Evolutionary conservation across 1,140 invertebrate genomes (phyloP).

Genomic region (Drosophila parvula): DNA sequence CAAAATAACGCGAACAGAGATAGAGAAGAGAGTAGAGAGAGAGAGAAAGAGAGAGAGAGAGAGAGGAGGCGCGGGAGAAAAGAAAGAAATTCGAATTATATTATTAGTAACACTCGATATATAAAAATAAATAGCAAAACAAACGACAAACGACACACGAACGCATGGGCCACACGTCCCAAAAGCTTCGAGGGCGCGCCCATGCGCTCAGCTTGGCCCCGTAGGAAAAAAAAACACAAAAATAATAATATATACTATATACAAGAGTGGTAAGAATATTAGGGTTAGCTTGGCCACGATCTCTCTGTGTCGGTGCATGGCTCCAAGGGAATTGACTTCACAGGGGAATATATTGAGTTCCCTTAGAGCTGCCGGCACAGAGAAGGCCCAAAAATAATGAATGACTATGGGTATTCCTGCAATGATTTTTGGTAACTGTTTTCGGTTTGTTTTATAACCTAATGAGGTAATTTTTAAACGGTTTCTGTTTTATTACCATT

Average conservation of each 20-base stretch:
- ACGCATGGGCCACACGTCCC: conserved; percentile 90
- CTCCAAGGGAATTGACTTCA: conserved; percentile 1
- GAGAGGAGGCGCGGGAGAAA: conserved; percentile 54
- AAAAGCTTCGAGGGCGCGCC: conserved; percentile 85
- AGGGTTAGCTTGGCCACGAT: conserved; percentile 50
- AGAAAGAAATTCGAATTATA: conserved; percentile 76
- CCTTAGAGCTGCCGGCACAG: conserved; percentile 12
- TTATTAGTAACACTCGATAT: conserved; percentile 76
- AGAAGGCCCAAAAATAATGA: conserved; percentile 16
- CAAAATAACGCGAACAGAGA: conserved; percentile 40
- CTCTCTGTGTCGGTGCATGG: background rate
- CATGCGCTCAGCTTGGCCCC: conserved; percentile 85
- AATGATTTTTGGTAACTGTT: conserved; percentile 4
- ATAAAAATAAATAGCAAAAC: conserved; percentile 72
- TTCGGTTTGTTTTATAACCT: background rate
- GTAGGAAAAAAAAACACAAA: conserved; percentile 70
- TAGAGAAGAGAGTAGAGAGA: conserved; percentile 30
- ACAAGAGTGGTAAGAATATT: conserved; percentile 47
- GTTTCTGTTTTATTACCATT: background rate
- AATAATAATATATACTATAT: conserved; percentile 51
- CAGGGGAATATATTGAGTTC: background rate
- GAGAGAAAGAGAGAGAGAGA: conserved; percentile 51
- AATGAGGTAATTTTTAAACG: background rate
- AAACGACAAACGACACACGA: conserved; percentile 89
- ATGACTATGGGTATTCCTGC: conserved; percentile 16